phyloP scores from a whole-genome alignment of 92 coral and sea anemone genomes.

The Porites lobata region DNA sequence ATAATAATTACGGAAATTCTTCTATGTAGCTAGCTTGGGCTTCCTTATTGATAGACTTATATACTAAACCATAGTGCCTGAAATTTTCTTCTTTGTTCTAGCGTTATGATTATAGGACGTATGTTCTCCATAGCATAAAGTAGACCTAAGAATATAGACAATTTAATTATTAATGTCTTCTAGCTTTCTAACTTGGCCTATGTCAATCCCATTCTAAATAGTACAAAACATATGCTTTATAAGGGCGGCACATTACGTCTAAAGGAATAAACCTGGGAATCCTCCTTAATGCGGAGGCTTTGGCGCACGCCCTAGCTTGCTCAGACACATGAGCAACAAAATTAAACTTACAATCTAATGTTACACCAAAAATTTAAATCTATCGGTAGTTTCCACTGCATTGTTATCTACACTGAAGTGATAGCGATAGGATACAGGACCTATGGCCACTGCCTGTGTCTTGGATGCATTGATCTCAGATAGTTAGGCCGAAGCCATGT shows the following conservation, averaged over 20 bases:
- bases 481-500: constrained; percentile 16
- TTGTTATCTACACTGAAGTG: constrained; percentile 29
- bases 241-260: background rate
- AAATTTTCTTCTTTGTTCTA: constrained; percentile 26
- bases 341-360: constrained; percentile 3
- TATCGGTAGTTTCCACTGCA: constrained; percentile 47
- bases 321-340: background rate
- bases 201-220: constrained; percentile 4
- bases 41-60: background rate
- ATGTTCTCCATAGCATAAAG: too few species aligned
- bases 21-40: background rate
- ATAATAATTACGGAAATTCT: too few species aligned
- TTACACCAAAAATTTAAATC: constrained; percentile 64
- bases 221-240: background rate
- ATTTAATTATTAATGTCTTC: background rate
- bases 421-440: constrained; percentile 33
- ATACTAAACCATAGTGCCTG: constrained; percentile 1
- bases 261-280: constrained; percentile 16
- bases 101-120: background rate
- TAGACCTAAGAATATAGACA: too few species aligned
- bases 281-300: constrained; percentile 7
- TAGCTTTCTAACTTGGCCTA: background rate
- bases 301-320: background rate
- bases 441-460: constrained; percentile 47
- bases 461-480: constrained; percentile 17